Base-by-base conservation (phyloP, 1,140 invertebrate genomes). In the Propsilocerus akamusi region DNA sequence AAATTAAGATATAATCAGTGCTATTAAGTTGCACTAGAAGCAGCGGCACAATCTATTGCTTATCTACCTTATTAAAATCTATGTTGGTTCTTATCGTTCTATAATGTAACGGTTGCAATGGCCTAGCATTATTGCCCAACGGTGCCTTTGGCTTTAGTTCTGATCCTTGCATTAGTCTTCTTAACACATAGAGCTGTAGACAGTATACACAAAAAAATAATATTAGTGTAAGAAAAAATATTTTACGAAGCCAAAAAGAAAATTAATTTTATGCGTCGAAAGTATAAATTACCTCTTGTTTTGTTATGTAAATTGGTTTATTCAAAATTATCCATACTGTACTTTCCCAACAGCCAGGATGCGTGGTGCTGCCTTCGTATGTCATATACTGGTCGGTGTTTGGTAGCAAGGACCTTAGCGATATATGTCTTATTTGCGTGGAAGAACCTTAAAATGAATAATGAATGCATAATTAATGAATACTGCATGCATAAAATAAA, bases 351-450 rank as follows among this genome's bases (percentile, higher is more conserved):
- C 87, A 91, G 22, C 85, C 86, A 4, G 93, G 93, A 70, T 90
- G 89, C 49, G 93, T 96, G 25, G 89, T 88, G 46, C 89, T 94
- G n/a, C 93, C 93, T 66, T 97, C 93, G 67, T 97, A 97, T n/a
- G 92, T 96, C 69, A 97, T 89, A 68, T 91, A 97, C 56, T 87
- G 80, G 54, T 82, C 78, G 4, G 90, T 95, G 56, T 85, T 80
- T 22, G 91, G 91, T 51, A 96, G 70, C 23, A 97, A 68, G 41
- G 78, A 81, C 57, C 78, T 77, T 52, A 94, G 69, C 14, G 86
- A 90, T 55, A 95, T 69, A 61, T 90, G 81, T 56, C 80, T 76
- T 52, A 94, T 83, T n/a, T 78, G 73, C 46, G 76, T 82, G 49
- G 75, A 80, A 58, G 79, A 77, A 52, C 84, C 87, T 89, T 69